Percentiles rank a stretch among this genome's conserved stretches.
phyloP scores from a whole-genome alignment of 2,797 vertebrate genomes.

The Heliangelus exortis region DNA sequence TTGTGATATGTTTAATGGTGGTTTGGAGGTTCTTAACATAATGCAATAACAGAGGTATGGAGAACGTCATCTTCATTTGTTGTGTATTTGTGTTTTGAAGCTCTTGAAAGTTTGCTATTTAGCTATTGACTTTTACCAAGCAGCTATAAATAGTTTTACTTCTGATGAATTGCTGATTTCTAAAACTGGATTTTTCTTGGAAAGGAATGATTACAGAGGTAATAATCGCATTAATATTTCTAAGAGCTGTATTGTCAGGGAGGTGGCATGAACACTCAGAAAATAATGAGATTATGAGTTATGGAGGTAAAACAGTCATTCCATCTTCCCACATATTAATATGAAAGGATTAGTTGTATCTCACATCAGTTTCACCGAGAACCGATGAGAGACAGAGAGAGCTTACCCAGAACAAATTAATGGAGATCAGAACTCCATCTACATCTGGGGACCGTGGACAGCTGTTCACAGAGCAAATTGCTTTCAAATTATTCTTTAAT shows the following conservation, averaged over 20 bases:
- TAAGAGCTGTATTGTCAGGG: not conserved
- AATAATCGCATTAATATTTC: not conserved
- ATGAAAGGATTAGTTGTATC: not conserved
- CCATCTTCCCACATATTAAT: not conserved
- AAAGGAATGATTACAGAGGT: not conserved
- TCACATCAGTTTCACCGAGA: not conserved
- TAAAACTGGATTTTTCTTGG: conserved; percentile 17
- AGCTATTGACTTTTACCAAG: not conserved
- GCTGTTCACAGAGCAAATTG: not conserved
- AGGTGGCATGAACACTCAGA: conserved; percentile 13
- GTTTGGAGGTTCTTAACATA: conserved; percentile 6
- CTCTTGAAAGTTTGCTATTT: not conserved
- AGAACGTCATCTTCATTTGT: not conserved
- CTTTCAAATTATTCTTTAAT: not conserved
- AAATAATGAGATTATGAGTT: not conserved
- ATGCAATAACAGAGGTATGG: not conserved
- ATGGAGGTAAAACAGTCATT: not conserved
- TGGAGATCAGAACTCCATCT: not conserved
- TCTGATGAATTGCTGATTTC: conserved; percentile 15
- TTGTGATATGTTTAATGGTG: not conserved
- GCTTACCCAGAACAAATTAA: not conserved
- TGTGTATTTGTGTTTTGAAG: not conserved
- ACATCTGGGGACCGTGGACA: not conserved
- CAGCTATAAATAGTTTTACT: not conserved
- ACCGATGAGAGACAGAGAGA: no score